Base-by-base conservation (phyloP, 2,113 vertebrate species). In the Hiodon alosoides region DNA sequence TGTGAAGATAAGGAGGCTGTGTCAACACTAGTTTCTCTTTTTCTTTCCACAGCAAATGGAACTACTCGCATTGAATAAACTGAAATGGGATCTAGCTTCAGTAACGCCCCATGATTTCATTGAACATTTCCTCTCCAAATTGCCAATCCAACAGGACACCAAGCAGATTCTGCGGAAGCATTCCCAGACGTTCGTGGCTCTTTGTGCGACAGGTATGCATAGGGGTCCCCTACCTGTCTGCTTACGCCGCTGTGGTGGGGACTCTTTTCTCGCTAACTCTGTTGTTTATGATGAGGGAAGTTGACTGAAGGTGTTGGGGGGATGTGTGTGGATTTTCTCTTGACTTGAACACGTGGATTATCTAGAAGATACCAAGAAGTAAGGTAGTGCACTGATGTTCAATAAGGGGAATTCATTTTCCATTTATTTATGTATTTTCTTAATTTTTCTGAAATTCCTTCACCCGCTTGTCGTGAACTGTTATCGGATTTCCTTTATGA, bases 61-160 rank as follows among this genome's bases (percentile, higher is more conserved):
- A 89, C 89, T 98, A 84, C 89, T 97, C 72, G 92, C 96, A 84
- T 93, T 98, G 83, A 98, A 94, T 92, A 98, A 98, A 81, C 92
- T 98, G 86, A 98, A 98, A 88, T 98, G 97, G 97, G 96, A 98
- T 82, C 91, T 98, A 90, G 97, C 97, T 0, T 95, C 97, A 57
- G 94, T 93, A 86, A 98, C 96, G 4, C 95, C 97, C 58, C 95
- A 98, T 61, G 97, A 98, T 82, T 98, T 98, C 93, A 97, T 98
- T 60, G 96, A 98, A 82, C 97, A 98, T 89, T 98, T 98, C 90
- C 94, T 98, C 77, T 92, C 92, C 89, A 98, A 98, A 86, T 93
- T 98, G 89, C 93, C 93, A 50, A 92, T 97, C 88, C 86, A 92
- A 64, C 93, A 92, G 78, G 94, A 93, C 86, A 94, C 89, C 90